phyloP scores from a whole-genome alignment of 1,140 invertebrate species.

The Polypedilum vanderplanki region DNA sequence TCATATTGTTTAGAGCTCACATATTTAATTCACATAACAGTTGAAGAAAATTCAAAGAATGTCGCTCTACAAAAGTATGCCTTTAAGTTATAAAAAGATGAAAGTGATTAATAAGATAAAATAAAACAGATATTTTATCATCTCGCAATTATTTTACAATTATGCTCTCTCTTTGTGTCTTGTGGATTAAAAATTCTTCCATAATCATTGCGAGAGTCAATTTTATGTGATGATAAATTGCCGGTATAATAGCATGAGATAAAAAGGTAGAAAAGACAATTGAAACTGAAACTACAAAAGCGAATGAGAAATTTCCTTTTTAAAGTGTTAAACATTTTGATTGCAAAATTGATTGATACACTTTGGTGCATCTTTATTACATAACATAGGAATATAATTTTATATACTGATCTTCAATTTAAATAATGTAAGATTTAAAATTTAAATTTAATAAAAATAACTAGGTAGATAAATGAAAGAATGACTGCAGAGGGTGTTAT shows the following conservation, averaged over 20 bases:
- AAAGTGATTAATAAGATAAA: background rate
- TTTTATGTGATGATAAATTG: background rate
- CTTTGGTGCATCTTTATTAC: background rate
- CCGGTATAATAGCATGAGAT: background rate
- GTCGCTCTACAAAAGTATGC: background rate
- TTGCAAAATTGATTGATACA: constrained; percentile 8
- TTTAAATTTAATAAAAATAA: too few species aligned
- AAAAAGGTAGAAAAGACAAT: background rate
- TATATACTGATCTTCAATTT: too few species aligned
- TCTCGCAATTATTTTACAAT: background rate
- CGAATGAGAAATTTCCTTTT: background rate
- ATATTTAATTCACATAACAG: too few species aligned
- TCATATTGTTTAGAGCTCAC: too few species aligned
- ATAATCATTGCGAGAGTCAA: background rate
- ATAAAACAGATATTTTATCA: background rate
- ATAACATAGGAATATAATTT: background rate
- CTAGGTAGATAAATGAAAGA: too few species aligned
- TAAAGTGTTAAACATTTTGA: background rate
- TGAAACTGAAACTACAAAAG: background rate
- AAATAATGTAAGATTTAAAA: too few species aligned
- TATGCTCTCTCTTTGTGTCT: background rate
- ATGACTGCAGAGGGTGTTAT: too few species aligned
- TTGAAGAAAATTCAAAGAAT: background rate
- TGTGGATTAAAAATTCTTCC: background rate
- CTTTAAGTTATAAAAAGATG: background rate